Evolutionary conservation across 2,113 vertebrate genomes (phyloP).

Genomic region (Syrrhaptes paradoxus): DNA sequence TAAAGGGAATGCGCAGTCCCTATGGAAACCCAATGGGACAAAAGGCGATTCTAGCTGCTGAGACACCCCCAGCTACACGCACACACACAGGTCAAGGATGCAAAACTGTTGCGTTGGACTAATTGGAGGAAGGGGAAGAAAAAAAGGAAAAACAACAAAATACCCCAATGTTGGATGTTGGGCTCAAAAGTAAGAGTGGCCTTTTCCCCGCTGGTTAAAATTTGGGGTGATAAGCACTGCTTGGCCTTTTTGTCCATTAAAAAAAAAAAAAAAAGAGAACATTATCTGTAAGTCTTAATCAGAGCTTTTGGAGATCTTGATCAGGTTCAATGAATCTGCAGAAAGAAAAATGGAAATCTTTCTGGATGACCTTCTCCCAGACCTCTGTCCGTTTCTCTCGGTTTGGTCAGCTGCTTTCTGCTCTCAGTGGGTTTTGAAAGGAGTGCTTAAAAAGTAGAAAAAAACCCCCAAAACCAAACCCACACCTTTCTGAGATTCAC

Average conservation of each 20-base stretch:
- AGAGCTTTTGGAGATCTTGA: not conserved
- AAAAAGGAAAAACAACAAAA: not conserved
- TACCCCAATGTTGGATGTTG: not conserved
- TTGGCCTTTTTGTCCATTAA: not conserved
- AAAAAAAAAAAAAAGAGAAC: not conserved
- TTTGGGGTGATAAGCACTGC: not conserved
- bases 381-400: accelerated
- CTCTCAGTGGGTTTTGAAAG: not conserved
- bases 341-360: not conserved
- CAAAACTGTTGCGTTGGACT: not conserved
- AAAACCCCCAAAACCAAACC: not conserved
- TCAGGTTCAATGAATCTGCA: not conserved
- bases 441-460: not conserved
- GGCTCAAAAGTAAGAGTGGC: not conserved
- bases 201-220: not conserved
- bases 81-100: not conserved
- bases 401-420: not conserved
- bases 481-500: not conserved
- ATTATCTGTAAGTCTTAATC: not conserved
- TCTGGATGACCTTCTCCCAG: not conserved
- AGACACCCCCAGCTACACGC: not conserved
- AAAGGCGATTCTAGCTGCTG: not conserved
- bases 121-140: not conserved
- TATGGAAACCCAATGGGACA: slow-evolving; percentile 36
- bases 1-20: slow-evolving; percentile 34